phyloP scores from a whole-genome alignment of 2,797 vertebrate genomes.

The Silurus aristotelis region DNA sequence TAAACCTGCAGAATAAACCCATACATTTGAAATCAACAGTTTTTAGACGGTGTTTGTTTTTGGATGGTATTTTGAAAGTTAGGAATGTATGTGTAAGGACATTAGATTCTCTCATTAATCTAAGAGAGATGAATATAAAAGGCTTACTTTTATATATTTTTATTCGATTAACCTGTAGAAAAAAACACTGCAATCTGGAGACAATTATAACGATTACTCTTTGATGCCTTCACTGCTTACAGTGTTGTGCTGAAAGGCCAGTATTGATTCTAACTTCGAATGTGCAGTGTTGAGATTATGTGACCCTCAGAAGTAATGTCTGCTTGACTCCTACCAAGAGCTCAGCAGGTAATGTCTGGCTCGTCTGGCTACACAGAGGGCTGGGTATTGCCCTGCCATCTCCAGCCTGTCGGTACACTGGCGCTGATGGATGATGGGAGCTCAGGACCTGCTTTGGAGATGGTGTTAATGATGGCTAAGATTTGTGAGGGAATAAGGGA shows the following conservation, averaged over 20 bases:
- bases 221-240: neutral
- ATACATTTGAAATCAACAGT: too few species aligned
- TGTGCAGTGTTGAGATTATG: neutral
- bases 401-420: slow-evolving; percentile 28
- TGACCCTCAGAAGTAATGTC: slow-evolving; percentile 10
- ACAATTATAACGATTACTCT: neutral
- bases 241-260: slow-evolving; percentile 12
- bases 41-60: too few species aligned
- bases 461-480: neutral
- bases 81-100: too few species aligned
- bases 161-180: neutral
- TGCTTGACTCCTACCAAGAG: neutral
- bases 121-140: too few species aligned
- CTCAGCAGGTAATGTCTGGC: slow-evolving; percentile 33
- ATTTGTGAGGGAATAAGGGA: neutral
- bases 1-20: too few species aligned
- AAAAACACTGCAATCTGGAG: neutral
- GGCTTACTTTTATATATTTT: neutral
- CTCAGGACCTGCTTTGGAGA: neutral
- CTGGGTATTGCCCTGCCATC: slow-evolving; percentile 4
- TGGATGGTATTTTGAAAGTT: too few species aligned
- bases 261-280: neutral
- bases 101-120: too few species aligned
- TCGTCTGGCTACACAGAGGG: neutral
- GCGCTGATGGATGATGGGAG: slow-evolving; percentile 42